Percentiles rank a stretch among this genome's conserved stretches.
Evolutionary conservation across 2,113 vertebrate genomes (phyloP).

Genomic region (Cyprinodon variegatus): DNA sequence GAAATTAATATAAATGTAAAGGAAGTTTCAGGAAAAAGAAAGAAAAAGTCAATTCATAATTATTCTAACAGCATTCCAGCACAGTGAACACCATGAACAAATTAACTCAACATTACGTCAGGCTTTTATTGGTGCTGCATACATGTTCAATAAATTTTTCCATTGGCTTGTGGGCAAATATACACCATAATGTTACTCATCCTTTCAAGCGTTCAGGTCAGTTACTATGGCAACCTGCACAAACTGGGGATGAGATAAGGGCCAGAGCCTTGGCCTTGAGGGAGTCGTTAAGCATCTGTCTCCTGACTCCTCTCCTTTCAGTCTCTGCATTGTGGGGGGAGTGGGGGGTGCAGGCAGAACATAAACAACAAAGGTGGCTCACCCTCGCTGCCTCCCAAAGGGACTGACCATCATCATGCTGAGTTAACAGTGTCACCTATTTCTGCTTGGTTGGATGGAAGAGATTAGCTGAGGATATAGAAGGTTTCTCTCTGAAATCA

Average conservation of each 20-base stretch:
- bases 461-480: slow-evolving; percentile 22
- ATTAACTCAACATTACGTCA: slow-evolving; percentile 35
- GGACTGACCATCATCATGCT: slow-evolving; percentile 67
- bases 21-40: neutral
- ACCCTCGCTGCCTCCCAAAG: slow-evolving; percentile 63
- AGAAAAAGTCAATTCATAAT: neutral
- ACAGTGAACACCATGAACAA: slow-evolving; percentile 11
- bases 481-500: neutral
- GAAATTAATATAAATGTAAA: neutral
- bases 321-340: slow-evolving; percentile 58
- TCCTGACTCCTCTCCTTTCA: slow-evolving; percentile 71
- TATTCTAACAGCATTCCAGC: slow-evolving; percentile 12
- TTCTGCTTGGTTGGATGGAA: slow-evolving; percentile 33
- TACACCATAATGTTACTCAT: slow-evolving; percentile 63
- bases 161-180: slow-evolving; percentile 61
- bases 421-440: slow-evolving; percentile 68
- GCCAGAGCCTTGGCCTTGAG: slow-evolving; percentile 75
- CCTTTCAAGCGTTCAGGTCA: slow-evolving; percentile 74
- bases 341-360: slow-evolving; percentile 60
- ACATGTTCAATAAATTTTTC: slow-evolving; percentile 59
- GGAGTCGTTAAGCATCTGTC: slow-evolving; percentile 84
- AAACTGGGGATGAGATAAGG: slow-evolving; percentile 82
- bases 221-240: slow-evolving; percentile 81
- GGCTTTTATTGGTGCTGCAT: slow-evolving; percentile 36
- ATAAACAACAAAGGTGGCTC: slow-evolving; percentile 76